Percentiles rank a stretch among this genome's conserved stretches.
Conservation (phyloP, 2,113 vertebrate species). For the Gasterosteus nipponicus region DNA sequence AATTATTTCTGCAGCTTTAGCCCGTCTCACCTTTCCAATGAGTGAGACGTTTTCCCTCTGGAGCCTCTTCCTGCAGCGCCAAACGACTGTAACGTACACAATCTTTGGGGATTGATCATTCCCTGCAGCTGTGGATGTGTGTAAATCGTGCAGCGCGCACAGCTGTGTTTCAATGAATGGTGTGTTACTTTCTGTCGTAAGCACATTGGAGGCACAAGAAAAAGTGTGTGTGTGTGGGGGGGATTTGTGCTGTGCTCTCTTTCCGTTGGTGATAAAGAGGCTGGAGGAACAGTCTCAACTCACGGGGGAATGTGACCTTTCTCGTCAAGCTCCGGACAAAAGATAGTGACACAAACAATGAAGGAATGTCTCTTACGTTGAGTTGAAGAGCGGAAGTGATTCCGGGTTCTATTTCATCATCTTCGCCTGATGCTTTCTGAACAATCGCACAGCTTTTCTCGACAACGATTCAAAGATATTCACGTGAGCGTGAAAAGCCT, state of each 20-base stretch:
- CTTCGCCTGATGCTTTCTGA: constrained; percentile 49
- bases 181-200: background rate
- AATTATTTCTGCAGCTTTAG: constrained; percentile 47
- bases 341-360: constrained; percentile 34
- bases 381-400: constrained; percentile 20
- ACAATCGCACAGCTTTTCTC: constrained; percentile 46
- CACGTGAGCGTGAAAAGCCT: background rate
- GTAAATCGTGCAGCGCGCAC: background rate
- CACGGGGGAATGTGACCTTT: constrained; percentile 64
- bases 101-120: constrained; percentile 6
- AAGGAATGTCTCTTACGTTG: constrained; percentile 31
- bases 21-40: constrained; percentile 32
- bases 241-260: constrained; percentile 22
- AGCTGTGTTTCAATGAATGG: constrained; percentile 15
- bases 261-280: constrained; percentile 35
- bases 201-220: background rate
- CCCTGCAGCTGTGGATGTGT: background rate
- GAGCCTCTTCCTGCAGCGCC: constrained; percentile 12
- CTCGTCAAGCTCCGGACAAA: constrained; percentile 50
- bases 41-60: constrained; percentile 17
- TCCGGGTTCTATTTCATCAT: constrained; percentile 49
- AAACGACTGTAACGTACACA: background rate
- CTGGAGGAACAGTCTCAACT: constrained; percentile 32
- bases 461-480: background rate
- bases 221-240: background rate